phyloP scores from a whole-genome alignment of 2,113 vertebrate genomes.

The Mugil cephalus region DNA sequence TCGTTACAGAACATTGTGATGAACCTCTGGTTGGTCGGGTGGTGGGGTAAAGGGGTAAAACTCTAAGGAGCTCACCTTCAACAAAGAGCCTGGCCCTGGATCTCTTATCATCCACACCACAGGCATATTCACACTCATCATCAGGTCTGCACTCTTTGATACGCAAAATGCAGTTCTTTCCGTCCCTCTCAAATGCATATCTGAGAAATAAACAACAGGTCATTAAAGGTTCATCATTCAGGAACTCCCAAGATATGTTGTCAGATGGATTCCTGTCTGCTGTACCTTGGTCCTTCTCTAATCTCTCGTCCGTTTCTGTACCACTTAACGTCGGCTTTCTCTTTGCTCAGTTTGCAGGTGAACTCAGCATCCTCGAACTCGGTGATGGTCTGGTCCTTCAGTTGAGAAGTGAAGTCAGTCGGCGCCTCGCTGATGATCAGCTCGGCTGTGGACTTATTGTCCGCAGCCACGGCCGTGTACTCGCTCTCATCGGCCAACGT shows the following conservation, averaged over 20 bases:
- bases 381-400: slow-evolving; percentile 95
- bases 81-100: slow-evolving; percentile 96
- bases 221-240: not conserved
- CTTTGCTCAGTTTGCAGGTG: slow-evolving; percentile 93
- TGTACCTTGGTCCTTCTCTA: slow-evolving; percentile 94
- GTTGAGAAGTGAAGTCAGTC: slow-evolving; percentile 90
- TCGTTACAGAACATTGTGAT: too few relatives aligned
- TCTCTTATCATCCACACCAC: slow-evolving; percentile 94
- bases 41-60: too few relatives aligned
- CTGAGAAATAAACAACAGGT: slow-evolving; percentile 71
- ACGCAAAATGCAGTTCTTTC: slow-evolving; percentile 89
- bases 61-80: slow-evolving; percentile 85
- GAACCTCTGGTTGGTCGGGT: too few relatives aligned
- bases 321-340: slow-evolving; percentile 96
- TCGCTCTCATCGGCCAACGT: slow-evolving; percentile 95
- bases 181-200: slow-evolving; percentile 94
- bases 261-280: too few relatives aligned
- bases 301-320: slow-evolving; percentile 97
- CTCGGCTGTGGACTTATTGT: slow-evolving; percentile 93
- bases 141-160: slow-evolving; percentile 96
- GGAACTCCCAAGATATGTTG: not conserved
- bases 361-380: slow-evolving; percentile 98
- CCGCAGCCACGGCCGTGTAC: slow-evolving; percentile 91
- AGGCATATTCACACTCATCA: slow-evolving; percentile 98
- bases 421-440: slow-evolving; percentile 98